Evolutionary conservation across 2,888 invertebrate genomes (phyloP).

Genomic region (Megastigmus dorsalis): DNA sequence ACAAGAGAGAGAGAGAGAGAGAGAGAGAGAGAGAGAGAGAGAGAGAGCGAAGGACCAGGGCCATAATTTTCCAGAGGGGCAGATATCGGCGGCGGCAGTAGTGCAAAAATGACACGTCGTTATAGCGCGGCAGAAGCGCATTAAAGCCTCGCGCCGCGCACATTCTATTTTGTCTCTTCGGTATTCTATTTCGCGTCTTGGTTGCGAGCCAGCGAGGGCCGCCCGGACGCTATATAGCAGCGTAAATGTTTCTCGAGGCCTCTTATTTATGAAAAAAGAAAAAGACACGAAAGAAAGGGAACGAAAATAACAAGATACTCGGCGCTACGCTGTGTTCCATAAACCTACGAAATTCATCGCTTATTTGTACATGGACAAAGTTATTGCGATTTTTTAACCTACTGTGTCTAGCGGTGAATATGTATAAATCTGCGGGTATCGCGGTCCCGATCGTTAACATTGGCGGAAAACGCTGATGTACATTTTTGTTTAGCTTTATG

Average conservation of each 20-base stretch:
- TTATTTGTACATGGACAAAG: slow-evolving; percentile 2
- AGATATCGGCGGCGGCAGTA: background rate
- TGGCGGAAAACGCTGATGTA: no score
- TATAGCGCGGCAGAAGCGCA: slow-evolving; percentile 17
- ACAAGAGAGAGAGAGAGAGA: no score
- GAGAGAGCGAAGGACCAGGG: no score
- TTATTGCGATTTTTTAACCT: no score
- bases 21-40: no score
- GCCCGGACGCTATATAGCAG: slow-evolving; percentile 31
- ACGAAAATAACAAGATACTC: background rate
- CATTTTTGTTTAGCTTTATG: no score
- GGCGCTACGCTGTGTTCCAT: slow-evolving; percentile 1
- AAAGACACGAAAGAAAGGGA: background rate
- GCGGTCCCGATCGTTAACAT: no score
- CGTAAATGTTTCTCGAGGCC: slow-evolving; percentile 39
- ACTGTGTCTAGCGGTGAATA: no score
- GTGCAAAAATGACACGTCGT: slow-evolving; percentile 29
- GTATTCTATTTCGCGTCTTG: slow-evolving; percentile 47
- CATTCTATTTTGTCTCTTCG: slow-evolving; percentile 44
- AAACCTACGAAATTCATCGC: slow-evolving; percentile 26
- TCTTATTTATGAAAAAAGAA: slow-evolving; percentile 12
- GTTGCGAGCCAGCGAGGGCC: slow-evolving; percentile 37
- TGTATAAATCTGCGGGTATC: no score
- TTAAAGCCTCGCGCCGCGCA: slow-evolving; percentile 9
- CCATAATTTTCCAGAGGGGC: slow-evolving; percentile 3